Evolutionary conservation across 2,888 invertebrate species (phyloP).

Genomic region (Axea sp.): DNA sequence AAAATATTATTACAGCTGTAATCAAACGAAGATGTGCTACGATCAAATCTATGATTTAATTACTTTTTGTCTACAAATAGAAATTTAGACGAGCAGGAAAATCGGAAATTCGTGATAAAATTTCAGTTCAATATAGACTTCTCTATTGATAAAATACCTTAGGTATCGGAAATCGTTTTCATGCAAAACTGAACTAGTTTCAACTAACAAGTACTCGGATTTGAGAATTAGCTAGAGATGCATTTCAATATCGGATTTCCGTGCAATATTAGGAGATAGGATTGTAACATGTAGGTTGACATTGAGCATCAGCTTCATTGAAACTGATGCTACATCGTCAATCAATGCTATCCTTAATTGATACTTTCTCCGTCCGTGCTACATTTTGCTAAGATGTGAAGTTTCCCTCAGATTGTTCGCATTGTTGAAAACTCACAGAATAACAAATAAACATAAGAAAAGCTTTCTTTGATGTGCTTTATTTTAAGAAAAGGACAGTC

Average conservation of each 20-base stretch:
- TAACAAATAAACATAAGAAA: background rate
- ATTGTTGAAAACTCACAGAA: background rate
- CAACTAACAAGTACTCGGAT: conserved; percentile 38
- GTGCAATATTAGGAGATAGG: conserved; percentile 42
- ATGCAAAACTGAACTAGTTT: conserved; percentile 45
- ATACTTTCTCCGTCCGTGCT: conserved; percentile 22
- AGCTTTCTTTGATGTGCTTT: too few species aligned
- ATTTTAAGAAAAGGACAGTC: too few species aligned
- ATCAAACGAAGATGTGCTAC: too few species aligned
- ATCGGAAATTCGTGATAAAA: conserved; percentile 6
- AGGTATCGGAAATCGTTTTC: conserved; percentile 53
- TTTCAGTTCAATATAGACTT: conserved; percentile 23
- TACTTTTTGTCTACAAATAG: conserved; percentile 10
- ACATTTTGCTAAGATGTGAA: conserved; percentile 29
- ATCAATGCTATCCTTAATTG: conserved; percentile 51
- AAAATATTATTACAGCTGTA: too few species aligned
- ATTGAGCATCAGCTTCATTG: conserved; percentile 45
- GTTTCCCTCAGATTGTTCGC: conserved; percentile 10
- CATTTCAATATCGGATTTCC: conserved; percentile 57
- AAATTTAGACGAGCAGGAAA: background rate
- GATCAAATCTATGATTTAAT: conserved; percentile 5
- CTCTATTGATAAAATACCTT: conserved; percentile 21
- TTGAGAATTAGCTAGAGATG: conserved; percentile 57
- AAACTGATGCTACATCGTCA: conserved; percentile 53
- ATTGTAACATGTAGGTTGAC: conserved; percentile 47